Conservation (phyloP, 2,113 vertebrate genomes). For the Motacilla tschutschensis region DNA sequence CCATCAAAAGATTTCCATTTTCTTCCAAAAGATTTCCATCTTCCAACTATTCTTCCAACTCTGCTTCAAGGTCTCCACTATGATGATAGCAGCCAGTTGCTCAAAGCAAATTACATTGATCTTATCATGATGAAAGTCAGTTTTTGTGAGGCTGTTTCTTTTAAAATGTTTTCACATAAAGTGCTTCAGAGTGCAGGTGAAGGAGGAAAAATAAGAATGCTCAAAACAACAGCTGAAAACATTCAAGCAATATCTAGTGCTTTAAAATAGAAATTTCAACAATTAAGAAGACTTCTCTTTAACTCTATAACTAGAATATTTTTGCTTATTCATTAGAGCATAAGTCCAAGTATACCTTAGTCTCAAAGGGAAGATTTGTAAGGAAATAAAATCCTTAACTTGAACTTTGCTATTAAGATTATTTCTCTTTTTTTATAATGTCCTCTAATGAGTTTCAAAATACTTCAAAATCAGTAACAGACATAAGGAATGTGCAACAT, state of each 20-base stretch:
- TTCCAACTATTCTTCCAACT: neutral
- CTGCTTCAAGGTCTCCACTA: neutral
- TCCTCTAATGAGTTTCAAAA: neutral
- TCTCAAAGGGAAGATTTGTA: neutral
- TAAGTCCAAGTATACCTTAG: neutral
- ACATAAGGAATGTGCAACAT: neutral
- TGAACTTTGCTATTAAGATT: neutral
- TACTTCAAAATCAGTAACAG: neutral
- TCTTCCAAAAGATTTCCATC: neutral
- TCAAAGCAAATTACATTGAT: neutral
- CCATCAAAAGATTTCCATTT: neutral
- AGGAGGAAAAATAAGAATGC: neutral
- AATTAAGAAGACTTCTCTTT: neutral
- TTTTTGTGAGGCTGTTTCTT: neutral
- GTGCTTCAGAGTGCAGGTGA: neutral
- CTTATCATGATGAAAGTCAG: neutral
- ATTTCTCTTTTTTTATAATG: neutral
- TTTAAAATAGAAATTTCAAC: neutral
- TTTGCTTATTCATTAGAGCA: neutral
- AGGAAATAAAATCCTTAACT: neutral
- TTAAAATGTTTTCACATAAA: neutral
- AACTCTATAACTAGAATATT: neutral
- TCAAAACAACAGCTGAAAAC: neutral
- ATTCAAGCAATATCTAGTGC: neutral
- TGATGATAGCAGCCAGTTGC: neutral